Evolutionary conservation across 2,888 invertebrate genomes (phyloP).

Genomic region (Eupeodes latifasciatus): DNA sequence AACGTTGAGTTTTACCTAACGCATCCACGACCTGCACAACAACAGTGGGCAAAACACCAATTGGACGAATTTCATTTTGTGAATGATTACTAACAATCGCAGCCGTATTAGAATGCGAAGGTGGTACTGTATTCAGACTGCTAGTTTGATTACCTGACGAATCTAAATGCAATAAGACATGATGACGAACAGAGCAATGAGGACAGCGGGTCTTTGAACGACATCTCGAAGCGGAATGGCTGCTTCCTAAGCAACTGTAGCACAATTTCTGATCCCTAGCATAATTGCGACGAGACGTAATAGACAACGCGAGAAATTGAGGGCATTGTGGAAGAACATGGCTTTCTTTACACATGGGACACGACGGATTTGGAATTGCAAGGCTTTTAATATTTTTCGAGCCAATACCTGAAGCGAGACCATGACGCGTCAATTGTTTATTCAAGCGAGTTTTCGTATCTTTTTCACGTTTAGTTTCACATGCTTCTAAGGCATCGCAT

Average conservation of each 20-base stretch:
- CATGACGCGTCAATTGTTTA: not conserved
- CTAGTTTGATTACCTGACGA: not conserved
- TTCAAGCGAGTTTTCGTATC: not conserved
- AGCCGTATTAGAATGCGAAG: not conserved
- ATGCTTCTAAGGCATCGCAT: constrained; percentile 16
- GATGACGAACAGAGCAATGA: constrained; percentile 31
- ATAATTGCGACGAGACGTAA: constrained; percentile 25
- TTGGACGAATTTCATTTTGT: constrained; percentile 2
- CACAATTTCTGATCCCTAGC: constrained; percentile 34
- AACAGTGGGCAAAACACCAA: constrained; percentile 29
- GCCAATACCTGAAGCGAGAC: not conserved
- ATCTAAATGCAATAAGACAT: constrained; percentile 19
- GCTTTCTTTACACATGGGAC: not conserved
- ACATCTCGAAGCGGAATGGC: constrained; percentile 35
- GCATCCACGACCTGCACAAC: not conserved
- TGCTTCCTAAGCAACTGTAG: constrained; percentile 26
- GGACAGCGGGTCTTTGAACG: constrained; percentile 29
- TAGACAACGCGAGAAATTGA: constrained; percentile 17
- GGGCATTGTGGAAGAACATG: constrained; percentile 18
- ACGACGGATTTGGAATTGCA: not conserved
- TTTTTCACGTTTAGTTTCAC: not conserved
- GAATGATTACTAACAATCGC: constrained; percentile 11
- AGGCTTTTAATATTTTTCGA: constrained; percentile 9
- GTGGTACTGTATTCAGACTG: not conserved
- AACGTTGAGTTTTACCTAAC: not conserved